Conservation (phyloP, 2,797 vertebrate genomes). For the Choloepus didactylus region DNA sequence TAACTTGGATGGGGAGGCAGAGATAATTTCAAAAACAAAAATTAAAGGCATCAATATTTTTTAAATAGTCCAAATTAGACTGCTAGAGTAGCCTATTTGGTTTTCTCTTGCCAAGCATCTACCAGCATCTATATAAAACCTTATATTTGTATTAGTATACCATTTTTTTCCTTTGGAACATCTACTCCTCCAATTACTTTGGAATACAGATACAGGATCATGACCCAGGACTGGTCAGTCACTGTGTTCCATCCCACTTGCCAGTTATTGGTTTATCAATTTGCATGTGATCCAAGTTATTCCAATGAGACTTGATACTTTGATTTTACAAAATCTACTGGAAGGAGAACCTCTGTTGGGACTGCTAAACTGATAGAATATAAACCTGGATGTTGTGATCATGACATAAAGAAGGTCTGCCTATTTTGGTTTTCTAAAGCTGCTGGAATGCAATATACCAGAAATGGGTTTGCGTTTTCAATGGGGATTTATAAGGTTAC, state of each 20-base stretch:
- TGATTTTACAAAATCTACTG: slow-evolving; percentile 3
- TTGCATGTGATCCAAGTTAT: neutral
- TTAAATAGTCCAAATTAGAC: slow-evolving; percentile 65
- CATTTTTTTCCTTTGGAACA: neutral
- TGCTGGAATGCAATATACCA: too few species aligned
- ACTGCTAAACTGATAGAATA: neutral
- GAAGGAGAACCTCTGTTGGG: neutral
- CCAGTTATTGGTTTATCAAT: neutral
- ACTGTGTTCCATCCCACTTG: neutral
- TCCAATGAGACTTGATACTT: neutral
- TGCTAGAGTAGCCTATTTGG: slow-evolving; percentile 10
- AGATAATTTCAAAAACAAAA: neutral
- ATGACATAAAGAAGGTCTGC: neutral
- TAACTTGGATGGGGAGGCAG: neutral
- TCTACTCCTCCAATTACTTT: neutral
- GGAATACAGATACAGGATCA: neutral
- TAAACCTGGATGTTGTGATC: neutral
- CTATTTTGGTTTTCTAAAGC: too few species aligned
- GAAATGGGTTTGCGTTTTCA: too few species aligned
- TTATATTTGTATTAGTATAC: neutral
- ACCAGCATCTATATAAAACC: slow-evolving; percentile 14
- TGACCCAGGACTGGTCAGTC: neutral
- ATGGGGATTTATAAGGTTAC: too few species aligned
- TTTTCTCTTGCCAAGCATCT: neutral
- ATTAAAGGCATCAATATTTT: slow-evolving; percentile 23